Percentiles rank a stretch among this genome's conserved stretches.
phyloP scores from a whole-genome alignment of 2,888 invertebrate species.

The Coenonympha arcania region DNA sequence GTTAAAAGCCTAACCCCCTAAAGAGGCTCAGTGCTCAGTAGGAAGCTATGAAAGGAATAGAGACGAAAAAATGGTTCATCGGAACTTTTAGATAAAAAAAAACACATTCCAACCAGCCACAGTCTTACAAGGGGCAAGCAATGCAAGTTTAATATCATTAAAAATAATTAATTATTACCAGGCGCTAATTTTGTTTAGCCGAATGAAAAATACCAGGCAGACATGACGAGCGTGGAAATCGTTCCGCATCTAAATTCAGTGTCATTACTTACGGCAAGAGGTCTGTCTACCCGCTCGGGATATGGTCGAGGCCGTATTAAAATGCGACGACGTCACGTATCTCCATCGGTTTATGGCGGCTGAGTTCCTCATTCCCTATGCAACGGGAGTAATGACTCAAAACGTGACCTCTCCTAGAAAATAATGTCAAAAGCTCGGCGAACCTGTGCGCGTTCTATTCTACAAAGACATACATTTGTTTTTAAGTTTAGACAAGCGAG shows the following conservation, averaged over 20 bases:
- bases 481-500: no score
- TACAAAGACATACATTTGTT: no score
- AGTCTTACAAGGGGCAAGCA: background rate
- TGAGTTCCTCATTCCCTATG: slow-evolving; percentile 19
- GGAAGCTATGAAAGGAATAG: no score
- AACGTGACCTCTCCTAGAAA: slow-evolving; percentile 13
- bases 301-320: slow-evolving; percentile 36
- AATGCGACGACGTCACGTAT: slow-evolving; percentile 36
- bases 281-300: slow-evolving; percentile 36
- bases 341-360: slow-evolving; percentile 15
- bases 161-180: slow-evolving; percentile 1
- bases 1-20: no score
- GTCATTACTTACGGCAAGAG: slow-evolving; percentile 47
- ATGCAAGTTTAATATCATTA: no score
- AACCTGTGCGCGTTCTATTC: background rate
- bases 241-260: slow-evolving; percentile 29
- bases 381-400: slow-evolving; percentile 17
- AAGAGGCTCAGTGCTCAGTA: no score
- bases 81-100: no score
- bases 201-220: slow-evolving; percentile 24
- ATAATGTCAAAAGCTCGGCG: background rate
- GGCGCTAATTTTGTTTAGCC: slow-evolving; percentile 22
- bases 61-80: no score
- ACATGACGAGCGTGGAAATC: slow-evolving; percentile 25
- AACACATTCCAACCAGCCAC: background rate